Evolutionary conservation across 1,140 invertebrate species (phyloP).

Genomic region (Leptinotarsa texana): DNA sequence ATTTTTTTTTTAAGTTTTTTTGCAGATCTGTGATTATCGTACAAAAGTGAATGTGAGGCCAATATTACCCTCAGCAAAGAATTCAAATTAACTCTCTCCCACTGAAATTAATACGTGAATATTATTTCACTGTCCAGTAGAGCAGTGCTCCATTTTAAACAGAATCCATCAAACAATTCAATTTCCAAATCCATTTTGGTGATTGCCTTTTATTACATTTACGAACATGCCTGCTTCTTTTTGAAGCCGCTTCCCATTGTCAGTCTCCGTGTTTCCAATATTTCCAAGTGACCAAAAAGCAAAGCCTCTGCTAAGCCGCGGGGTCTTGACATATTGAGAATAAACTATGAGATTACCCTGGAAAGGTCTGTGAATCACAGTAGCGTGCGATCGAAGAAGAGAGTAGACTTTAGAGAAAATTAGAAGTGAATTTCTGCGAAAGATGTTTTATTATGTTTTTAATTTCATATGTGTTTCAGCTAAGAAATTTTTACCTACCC

Average conservation of each 20-base stretch:
- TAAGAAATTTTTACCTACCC: too few relatives aligned
- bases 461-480: too few relatives aligned
- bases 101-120: neutral
- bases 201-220: conserved; percentile 36
- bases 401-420: too few relatives aligned
- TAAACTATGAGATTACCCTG: conserved; percentile 35
- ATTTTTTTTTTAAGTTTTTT: too few relatives aligned
- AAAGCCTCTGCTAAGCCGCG: conserved; percentile 17
- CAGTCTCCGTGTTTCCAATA: conserved; percentile 22
- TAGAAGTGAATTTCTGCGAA: too few relatives aligned
- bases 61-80: too few relatives aligned
- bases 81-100: too few relatives aligned
- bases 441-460: too few relatives aligned
- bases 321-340: conserved; percentile 34
- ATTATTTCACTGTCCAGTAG: neutral
- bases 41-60: too few relatives aligned
- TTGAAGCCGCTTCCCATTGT: conserved; percentile 12
- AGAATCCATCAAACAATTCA: conserved; percentile 29
- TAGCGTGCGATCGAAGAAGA: neutral
- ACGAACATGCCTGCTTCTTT: conserved; percentile 10
- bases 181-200: conserved; percentile 33
- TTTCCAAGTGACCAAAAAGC: conserved; percentile 32
- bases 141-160: neutral
- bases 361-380: neutral
- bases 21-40: too few relatives aligned